Conservation (phyloP, 2,888 invertebrate genomes). For the Odontocerum albicorne region DNA sequence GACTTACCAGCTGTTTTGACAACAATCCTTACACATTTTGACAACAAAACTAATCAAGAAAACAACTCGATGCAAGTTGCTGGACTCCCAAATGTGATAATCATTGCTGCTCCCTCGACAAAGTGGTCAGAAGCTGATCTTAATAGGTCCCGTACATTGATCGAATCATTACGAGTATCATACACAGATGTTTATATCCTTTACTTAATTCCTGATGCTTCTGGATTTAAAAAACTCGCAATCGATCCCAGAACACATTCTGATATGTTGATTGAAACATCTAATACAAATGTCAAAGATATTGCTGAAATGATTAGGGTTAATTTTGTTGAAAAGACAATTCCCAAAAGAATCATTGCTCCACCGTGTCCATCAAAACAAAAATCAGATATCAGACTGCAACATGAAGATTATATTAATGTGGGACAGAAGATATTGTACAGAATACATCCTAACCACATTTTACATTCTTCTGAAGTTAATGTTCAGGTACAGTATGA, state of each 20-base stretch:
- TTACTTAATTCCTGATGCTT: slow-evolving; percentile 51
- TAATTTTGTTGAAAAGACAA: slow-evolving; percentile 45
- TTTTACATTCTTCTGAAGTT: slow-evolving; percentile 45
- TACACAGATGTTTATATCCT: slow-evolving; percentile 59
- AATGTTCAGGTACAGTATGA: slow-evolving; percentile 40
- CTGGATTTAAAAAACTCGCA: slow-evolving; percentile 52
- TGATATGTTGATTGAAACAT: slow-evolving; percentile 48
- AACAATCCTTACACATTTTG: slow-evolving; percentile 50
- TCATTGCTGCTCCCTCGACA: slow-evolving; percentile 56
- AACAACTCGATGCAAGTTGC: slow-evolving; percentile 45
- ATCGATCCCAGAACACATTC: slow-evolving; percentile 54
- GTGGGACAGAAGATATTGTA: slow-evolving; percentile 56
- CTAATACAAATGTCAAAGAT: slow-evolving; percentile 38
- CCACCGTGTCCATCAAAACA: slow-evolving; percentile 47
- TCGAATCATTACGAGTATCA: slow-evolving; percentile 49
- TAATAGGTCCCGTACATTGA: slow-evolving; percentile 46
- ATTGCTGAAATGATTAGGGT: slow-evolving; percentile 41
- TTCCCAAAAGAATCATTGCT: slow-evolving; percentile 50
- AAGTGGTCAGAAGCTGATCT: slow-evolving; percentile 51
- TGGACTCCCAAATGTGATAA: slow-evolving; percentile 53
- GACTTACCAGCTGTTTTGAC: slow-evolving; percentile 55
- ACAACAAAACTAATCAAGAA: slow-evolving; percentile 50
- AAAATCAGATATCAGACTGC: slow-evolving; percentile 45
- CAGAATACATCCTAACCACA: slow-evolving; percentile 54
- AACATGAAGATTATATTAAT: slow-evolving; percentile 62